Base-by-base conservation (phyloP, 2,113 vertebrate genomes). In the Plestiodon gilberti region DNA sequence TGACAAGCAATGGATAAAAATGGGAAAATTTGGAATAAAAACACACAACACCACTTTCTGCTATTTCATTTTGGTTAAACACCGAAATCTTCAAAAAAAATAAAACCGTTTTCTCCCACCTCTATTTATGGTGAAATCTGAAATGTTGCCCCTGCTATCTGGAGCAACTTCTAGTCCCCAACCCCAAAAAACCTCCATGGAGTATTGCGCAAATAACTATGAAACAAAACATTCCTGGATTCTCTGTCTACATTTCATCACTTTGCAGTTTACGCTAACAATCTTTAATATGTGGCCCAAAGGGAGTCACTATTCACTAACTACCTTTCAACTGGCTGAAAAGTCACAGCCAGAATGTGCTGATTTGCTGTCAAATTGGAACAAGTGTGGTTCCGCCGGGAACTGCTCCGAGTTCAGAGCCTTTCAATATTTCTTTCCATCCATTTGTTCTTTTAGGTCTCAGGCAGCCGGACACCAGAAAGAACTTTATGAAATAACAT, bases 361-460 rank as follows among this genome's bases (percentile, higher is more conserved):
- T 86, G 57, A 86, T 86, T 86, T 86, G 57, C 30, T 86, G 84
- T 74, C 85, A 86, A 18, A 64, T 64, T 74, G 57, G 67, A 86
- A 73, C 70, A 48, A 78, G 57, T 52, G 78, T 55, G 55, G 14
- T 35, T 61, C 69, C 14, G 4, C 23, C 14, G 57, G 43, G 69
- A 86, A 64, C 78, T 64, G 59, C 57, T 81, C 69, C 28, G 23
- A 6, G 78, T 65, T 81, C 40, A 64, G 59, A 74, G 33, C 25
- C 30, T 86, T 86, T 55, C 57, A 81, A 22, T 74, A 81, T 80
- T 81, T 74, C 25, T 55, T 86, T 81, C 59, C 78, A 74, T 73
- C 22, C 73, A 20, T 79, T 57, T 62, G 13, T 86, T 28, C 17
- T n/a, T 62, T 65, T 52, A 13, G 11, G 15, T 74, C 23, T 30